Evolutionary conservation across 64 coral and sea anemone species (phyloP).

Genomic region (Catalaphyllia jardinei): DNA sequence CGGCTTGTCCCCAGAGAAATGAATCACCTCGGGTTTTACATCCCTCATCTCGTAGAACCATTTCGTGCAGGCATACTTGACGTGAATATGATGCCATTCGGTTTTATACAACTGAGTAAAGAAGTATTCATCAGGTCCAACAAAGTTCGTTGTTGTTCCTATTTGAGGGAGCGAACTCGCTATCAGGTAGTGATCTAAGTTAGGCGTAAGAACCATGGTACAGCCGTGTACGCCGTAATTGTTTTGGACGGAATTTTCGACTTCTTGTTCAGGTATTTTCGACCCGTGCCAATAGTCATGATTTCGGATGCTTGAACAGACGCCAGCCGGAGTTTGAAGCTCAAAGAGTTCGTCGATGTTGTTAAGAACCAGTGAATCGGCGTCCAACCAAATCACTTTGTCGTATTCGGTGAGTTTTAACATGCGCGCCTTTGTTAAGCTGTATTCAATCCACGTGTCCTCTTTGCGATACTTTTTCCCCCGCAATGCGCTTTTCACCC

Average conservation of each 20-base stretch:
- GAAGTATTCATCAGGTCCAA: constrained; percentile 77
- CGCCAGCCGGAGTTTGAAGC: constrained; percentile 66
- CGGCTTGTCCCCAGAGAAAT: constrained; percentile 76
- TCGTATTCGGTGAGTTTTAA: constrained; percentile 76
- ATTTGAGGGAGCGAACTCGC: constrained; percentile 60
- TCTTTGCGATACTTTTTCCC: constrained; percentile 62
- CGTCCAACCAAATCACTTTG: constrained; percentile 83
- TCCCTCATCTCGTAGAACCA: constrained; percentile 59
- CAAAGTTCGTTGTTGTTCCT: constrained; percentile 56
- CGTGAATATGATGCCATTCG: constrained; percentile 78
- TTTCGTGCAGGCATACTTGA: constrained; percentile 54
- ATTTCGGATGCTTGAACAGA: constrained; percentile 73
- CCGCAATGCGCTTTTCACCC: constrained; percentile 44
- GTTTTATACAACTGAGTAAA: constrained; percentile 81
- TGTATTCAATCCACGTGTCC: constrained; percentile 69
- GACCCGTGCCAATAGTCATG: constrained; percentile 69
- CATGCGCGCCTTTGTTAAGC: constrained; percentile 81
- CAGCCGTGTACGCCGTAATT: constrained; percentile 87
- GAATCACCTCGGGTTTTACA: constrained; percentile 48
- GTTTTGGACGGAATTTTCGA: constrained; percentile 68
- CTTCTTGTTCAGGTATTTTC: constrained; percentile 58
- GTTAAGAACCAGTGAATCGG: constrained; percentile 55
- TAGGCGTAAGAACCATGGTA: constrained; percentile 68
- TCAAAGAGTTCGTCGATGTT: constrained; percentile 73
- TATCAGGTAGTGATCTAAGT: constrained; percentile 56